Evolutionary conservation across 2,113 vertebrate genomes (phyloP), one percentile per base, ranked within the genome.

Genomic region (Microtus montanus): DNA sequence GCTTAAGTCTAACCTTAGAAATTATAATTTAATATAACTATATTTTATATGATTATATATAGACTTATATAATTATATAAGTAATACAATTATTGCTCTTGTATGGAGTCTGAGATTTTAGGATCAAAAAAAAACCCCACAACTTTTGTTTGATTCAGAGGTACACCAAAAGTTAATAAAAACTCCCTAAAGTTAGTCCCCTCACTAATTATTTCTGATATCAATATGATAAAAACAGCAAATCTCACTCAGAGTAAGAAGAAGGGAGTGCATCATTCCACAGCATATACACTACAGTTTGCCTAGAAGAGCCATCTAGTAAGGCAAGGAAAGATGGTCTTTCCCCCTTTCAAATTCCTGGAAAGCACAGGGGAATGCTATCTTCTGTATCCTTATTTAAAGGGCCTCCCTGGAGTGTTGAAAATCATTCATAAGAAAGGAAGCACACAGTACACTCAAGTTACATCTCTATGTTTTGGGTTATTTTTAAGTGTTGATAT

Each of bases 401-500:
- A 33, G 68, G n/a, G 12, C 24, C 61, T 83, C 2, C 94, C 28
- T 47, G 78, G 74, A 92, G 20, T 87, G 41, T 38, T 92, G 7
- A 87, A 63, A 87, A 87, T 52, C 5, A 71, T 66, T 89, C 38
- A 5, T 89, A 89, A 78, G 35, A 78, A 77, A 92, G 89, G 91
- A 3, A 3, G 9, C 70, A 30, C 4, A 54, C 93, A 20, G 54
- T 1, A 19, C 54, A 58, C 54, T 93, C 92, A 26, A 92, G 77
- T 91, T 61, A 75, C 64, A 74, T 77, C 94, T 89, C 22, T 26
- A 38, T 70, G 68, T n/a, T 44, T 95, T 75, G 17, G 33, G 44
- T 15, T n/a, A 19, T n/a, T 58, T 79, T 63, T 77, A 19, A 38
- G 35, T 20, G 47, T 49, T 14, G 47, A 19, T 8, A 52, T 19